These are phyloP conservation scores for Platalea minor DNA, from an alignment of 2,797 vertebrate genomes.

Conservation along the genomic window DNA sequence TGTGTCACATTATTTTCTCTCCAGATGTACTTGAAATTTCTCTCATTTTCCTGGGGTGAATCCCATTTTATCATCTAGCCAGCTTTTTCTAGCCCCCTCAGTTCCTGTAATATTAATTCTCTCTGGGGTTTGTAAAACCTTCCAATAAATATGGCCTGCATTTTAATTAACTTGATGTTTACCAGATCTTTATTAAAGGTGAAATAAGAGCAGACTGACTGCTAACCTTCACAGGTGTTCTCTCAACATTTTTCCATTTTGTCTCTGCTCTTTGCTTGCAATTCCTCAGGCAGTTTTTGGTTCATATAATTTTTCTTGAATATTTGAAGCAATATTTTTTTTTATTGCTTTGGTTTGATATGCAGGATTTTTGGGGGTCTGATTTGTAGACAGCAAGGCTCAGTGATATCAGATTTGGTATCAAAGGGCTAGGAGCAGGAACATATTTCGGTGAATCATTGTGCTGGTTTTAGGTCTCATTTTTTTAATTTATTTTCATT, in stretches of 20 bases:
- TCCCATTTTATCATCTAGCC: neutral
- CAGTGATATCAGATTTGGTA: neutral
- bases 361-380: neutral
- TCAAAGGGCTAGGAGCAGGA: neutral
- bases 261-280: neutral
- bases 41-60: neutral
- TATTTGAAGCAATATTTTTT: neutral
- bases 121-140: neutral
- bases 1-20: conserved; percentile 1
- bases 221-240: neutral
- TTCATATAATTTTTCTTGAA: neutral
- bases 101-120: neutral
- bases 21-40: neutral
- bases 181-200: conserved; percentile 14
- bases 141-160: neutral
- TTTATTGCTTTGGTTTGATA: neutral
- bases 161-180: conserved; percentile 32
- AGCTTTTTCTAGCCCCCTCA: neutral
- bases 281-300: neutral
- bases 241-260: neutral
- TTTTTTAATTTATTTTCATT: neutral
- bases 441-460: neutral
- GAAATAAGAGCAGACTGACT: neutral
- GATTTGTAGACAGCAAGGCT: neutral
- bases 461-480: neutral